Conservation (phyloP, 2,113 vertebrate genomes). For the Symphodus melops region DNA sequence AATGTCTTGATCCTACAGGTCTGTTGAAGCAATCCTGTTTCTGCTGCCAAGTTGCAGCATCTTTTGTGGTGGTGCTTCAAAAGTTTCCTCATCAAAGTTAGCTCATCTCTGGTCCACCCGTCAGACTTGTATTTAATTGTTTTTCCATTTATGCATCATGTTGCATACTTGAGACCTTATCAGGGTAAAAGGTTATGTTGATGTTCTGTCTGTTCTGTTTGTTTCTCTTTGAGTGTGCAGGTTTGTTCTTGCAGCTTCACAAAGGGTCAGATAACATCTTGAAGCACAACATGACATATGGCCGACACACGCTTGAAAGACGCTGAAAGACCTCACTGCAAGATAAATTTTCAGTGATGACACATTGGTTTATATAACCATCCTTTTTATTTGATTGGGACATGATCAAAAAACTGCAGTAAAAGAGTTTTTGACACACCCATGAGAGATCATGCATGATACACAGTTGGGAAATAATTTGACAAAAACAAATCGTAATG, state of each 20-base stretch:
- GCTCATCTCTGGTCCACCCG: no score
- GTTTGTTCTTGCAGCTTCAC: neutral
- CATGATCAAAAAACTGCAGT: no score
- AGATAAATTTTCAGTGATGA: neutral
- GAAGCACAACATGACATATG: neutral
- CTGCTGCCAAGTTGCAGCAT: no score
- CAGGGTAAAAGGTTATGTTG: slow-evolving; percentile 16
- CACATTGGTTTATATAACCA: neutral
- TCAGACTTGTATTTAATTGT: neutral
- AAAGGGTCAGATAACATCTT: neutral
- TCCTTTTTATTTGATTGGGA: neutral
- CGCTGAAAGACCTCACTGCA: neutral
- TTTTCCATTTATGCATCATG: neutral
- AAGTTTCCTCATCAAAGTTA: no score
- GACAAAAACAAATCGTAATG: neutral
- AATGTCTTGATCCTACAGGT: no score
- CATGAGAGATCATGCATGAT: neutral
- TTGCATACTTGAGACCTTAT: neutral
- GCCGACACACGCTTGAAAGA: neutral
- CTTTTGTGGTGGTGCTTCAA: no score
- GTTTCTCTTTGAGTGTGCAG: neutral
- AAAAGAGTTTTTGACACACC: no score
- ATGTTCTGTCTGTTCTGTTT: slow-evolving; percentile 6
- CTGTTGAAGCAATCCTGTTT: no score
- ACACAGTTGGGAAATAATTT: neutral